Evolutionary conservation across 2,113 vertebrate species (phyloP).

Genomic region (Andinoacara biseriatus): DNA sequence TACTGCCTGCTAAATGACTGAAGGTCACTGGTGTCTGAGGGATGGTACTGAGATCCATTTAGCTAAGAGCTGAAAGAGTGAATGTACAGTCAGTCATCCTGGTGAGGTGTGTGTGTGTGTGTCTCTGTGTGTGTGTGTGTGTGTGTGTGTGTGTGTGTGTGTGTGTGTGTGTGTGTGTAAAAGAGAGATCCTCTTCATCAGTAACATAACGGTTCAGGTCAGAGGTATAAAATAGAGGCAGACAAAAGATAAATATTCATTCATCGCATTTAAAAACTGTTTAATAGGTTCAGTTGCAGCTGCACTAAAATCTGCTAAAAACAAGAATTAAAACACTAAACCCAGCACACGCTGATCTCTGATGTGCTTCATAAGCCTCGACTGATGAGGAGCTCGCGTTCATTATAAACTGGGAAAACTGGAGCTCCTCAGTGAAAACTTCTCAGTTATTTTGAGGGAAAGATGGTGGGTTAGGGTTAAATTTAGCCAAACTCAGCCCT

Average conservation of each 20-base stretch:
- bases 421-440: too few relatives aligned
- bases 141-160: not conserved
- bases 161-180: not conserved
- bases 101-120: not conserved
- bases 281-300: not conserved
- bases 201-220: too few relatives aligned
- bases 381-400: not conserved
- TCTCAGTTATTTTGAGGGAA: not conserved
- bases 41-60: constrained; percentile 56
- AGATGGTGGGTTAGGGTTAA: not conserved
- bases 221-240: not conserved
- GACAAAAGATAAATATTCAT: not conserved
- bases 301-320: not conserved
- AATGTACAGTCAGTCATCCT: constrained; percentile 44
- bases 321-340: not conserved
- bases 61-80: constrained; percentile 47
- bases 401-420: not conserved
- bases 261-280: not conserved
- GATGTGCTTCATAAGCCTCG: not conserved
- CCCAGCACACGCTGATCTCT: not conserved
- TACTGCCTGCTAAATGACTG: constrained; percentile 72
- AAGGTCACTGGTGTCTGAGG: constrained; percentile 67
- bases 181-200: not conserved
- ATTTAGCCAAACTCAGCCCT: not conserved
- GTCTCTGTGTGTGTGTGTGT: too few relatives aligned